A percentile compares a stretch with the other conserved stretches of the same genome.
phyloP scores from a whole-genome alignment of 2,888 invertebrate species.

The Diarsia mendica region DNA sequence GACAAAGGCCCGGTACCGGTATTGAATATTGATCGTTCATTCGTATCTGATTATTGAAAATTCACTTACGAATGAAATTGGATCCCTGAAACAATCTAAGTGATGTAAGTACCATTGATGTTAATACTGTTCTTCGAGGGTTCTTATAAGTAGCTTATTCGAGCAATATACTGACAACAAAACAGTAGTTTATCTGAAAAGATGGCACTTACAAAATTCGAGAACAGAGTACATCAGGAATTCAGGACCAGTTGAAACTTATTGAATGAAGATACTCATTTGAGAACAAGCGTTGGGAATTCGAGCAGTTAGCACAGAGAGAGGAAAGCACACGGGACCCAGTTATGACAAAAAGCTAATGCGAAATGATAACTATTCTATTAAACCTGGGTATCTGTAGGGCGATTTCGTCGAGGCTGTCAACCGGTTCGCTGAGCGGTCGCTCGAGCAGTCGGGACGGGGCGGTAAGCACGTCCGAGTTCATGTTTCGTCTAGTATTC shows the following conservation, averaged over 20 bases:
- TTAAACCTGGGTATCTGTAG: constrained; percentile 97
- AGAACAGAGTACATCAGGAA: background rate
- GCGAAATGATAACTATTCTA: constrained; percentile 63
- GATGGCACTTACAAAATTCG: background rate
- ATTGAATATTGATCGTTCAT: constrained; percentile 51
- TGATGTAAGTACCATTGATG: constrained; percentile 24
- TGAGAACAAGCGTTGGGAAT: constrained; percentile 22
- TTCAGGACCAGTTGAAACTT: background rate
- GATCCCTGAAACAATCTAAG: constrained; percentile 35
- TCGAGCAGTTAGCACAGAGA: constrained; percentile 36
- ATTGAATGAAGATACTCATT: background rate
- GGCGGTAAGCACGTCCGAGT: constrained; percentile 92
- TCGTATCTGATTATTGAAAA: constrained; percentile 53
- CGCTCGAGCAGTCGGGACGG: constrained; percentile 96
- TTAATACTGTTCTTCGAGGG: background rate
- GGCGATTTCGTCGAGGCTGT: constrained; percentile 97
- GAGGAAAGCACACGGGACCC: constrained; percentile 52
- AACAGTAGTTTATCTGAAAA: background rate
- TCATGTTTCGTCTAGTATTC: constrained; percentile 78
- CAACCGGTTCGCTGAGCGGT: constrained; percentile 95
- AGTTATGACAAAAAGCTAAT: constrained; percentile 67
- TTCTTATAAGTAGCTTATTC: constrained; percentile 5
- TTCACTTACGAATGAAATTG: constrained; percentile 40
- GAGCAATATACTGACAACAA: background rate
- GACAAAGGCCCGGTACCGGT: constrained; percentile 38